These are phyloP conservation scores for Zingel zingel DNA, from an alignment of 2,113 vertebrate genomes.

Conservation along the genomic window DNA sequence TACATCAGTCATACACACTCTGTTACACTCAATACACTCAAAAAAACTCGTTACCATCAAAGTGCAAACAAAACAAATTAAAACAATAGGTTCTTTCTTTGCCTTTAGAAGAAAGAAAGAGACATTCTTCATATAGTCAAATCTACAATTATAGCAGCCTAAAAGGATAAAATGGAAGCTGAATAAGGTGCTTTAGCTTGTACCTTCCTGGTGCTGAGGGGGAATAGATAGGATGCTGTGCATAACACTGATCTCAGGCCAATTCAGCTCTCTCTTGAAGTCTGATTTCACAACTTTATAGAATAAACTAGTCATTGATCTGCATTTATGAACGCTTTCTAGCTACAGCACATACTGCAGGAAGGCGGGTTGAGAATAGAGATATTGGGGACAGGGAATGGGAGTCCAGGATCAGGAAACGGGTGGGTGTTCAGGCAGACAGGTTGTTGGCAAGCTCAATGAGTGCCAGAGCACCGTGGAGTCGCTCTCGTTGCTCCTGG, in stretches of 20 bases:
- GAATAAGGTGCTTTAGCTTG: constrained; percentile 99
- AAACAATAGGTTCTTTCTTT: constrained; percentile 67
- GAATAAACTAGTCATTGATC: constrained; percentile 63
- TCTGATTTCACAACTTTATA: constrained; percentile 52
- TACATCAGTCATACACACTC: constrained; percentile 79
- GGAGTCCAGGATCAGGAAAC: constrained; percentile 46
- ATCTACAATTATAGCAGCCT: constrained; percentile 99
- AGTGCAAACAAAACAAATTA: constrained; percentile 83
- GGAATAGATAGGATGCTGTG: constrained; percentile 23
- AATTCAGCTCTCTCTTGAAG: constrained; percentile 52
- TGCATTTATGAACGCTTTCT: constrained; percentile 51
- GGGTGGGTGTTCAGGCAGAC: constrained; percentile 85
- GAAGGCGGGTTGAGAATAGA: constrained; percentile 60
- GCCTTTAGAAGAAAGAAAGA: constrained; percentile 73
- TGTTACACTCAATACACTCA: constrained; percentile 88
- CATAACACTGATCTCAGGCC: constrained; percentile 63
- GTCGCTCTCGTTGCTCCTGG: constrained; percentile 96
- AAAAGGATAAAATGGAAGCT: constrained; percentile 89
- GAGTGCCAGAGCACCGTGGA: constrained; percentile 95
- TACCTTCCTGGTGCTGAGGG: constrained; percentile 77
- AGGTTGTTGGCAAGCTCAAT: constrained; percentile 98
- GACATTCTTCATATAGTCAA: constrained; percentile 96
- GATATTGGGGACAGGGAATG: constrained; percentile 1
- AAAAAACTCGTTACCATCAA: constrained; percentile 81
- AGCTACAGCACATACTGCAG: constrained; percentile 71